Evolutionary conservation across 2,113 vertebrate genomes (phyloP).

Genomic region (Drymodes brunneopygia): DNA sequence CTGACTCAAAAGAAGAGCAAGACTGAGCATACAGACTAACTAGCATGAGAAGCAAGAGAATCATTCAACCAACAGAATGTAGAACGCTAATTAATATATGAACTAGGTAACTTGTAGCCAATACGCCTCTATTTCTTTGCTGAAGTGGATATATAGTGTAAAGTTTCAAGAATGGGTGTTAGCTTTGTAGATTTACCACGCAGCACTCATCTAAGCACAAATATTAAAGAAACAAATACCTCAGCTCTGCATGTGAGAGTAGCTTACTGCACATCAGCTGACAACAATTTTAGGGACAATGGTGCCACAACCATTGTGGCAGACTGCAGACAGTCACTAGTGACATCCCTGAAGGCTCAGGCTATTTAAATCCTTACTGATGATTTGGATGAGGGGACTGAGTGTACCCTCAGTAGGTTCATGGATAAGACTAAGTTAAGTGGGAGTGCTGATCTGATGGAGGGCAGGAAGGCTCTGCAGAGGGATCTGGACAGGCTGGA

Average conservation of each 20-base stretch:
- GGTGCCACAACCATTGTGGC: neutral
- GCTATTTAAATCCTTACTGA: neutral
- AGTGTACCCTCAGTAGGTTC: neutral
- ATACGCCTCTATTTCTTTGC: neutral
- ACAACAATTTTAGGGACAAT: neutral
- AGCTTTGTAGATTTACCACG: neutral
- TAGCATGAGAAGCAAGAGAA: neutral
- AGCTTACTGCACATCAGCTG: neutral
- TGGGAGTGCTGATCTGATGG: neutral
- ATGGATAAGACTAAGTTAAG: neutral
- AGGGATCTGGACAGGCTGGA: neutral
- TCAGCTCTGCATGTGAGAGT: neutral
- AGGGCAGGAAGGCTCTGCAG: neutral
- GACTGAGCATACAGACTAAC: neutral
- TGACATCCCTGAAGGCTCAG: rapidly evolving
- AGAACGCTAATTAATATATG: neutral
- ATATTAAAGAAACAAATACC: neutral
- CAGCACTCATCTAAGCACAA: neutral
- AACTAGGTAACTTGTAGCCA: neutral
- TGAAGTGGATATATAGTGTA: neutral
- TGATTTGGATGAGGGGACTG: neutral
- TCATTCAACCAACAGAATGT: rapidly evolving
- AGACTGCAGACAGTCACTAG: neutral
- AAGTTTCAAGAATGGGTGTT: neutral
- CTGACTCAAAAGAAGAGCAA: neutral